A percentile compares a stretch with the other conserved stretches of the same genome.
phyloP scores from a whole-genome alignment of 2,113 vertebrate species.

The Scalopus aquaticus region DNA sequence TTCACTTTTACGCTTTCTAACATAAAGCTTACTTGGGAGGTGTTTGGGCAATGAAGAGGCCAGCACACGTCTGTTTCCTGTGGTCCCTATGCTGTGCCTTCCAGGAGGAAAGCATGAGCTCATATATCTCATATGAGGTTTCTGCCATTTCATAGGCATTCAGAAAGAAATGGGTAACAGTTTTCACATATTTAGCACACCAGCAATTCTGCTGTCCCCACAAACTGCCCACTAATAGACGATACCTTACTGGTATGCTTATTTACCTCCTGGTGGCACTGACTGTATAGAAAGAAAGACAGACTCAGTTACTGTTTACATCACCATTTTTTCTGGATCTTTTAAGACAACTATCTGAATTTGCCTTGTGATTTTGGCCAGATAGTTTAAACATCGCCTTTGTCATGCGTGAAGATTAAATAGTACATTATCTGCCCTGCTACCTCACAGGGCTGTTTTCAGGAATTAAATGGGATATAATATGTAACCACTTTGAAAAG shows the following conservation, averaged over 20 bases:
- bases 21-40: neutral
- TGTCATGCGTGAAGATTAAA: neutral
- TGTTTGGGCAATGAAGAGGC: neutral
- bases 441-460: neutral
- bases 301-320: neutral
- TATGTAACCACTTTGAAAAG: neutral
- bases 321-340: neutral
- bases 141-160: neutral
- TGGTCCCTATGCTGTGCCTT: neutral
- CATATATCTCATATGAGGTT: slow-evolving; percentile 40
- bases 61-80: neutral
- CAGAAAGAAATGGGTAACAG: neutral
- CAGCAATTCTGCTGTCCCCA: neutral
- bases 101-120: neutral
- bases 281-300: neutral
- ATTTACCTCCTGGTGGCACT: neutral
- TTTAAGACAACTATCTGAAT: neutral
- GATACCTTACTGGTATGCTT: neutral
- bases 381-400: neutral
- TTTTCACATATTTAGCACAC: neutral
- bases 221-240: neutral
- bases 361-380: neutral
- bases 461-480: neutral
- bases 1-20: slow-evolving; percentile 45
- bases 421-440: neutral